Conservation (phyloP, 2,888 invertebrate species). For the Diplazon laetatorius region DNA sequence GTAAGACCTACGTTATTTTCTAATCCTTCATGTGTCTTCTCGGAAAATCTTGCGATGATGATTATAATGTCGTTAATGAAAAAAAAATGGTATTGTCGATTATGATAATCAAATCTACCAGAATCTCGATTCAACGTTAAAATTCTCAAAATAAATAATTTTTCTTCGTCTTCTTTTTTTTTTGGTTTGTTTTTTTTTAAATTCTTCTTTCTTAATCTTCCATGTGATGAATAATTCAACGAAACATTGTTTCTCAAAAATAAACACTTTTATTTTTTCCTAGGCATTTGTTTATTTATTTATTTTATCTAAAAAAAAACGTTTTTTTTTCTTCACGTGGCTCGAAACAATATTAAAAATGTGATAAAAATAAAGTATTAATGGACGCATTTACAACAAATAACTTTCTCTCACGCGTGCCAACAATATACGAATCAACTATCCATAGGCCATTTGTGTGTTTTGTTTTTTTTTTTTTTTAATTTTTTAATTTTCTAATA, state of each 20-base stretch:
- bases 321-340: slow-evolving; percentile 39
- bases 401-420: neutral
- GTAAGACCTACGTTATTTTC: slow-evolving; percentile 48
- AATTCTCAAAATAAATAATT: too few species aligned
- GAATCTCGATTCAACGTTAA: too few species aligned
- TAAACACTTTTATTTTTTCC: slow-evolving; percentile 48
- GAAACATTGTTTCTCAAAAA: slow-evolving; percentile 31
- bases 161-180: too few species aligned
- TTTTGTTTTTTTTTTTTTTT: too few species aligned
- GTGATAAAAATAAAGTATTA: slow-evolving; percentile 28
- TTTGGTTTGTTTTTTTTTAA: too few species aligned
- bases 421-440: slow-evolving; percentile 19
- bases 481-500: slow-evolving; percentile 1
- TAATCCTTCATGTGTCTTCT: slow-evolving; percentile 51
- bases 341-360: slow-evolving; percentile 47
- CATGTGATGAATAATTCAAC: slow-evolving; percentile 30
- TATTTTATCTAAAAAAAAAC: slow-evolving; percentile 35
- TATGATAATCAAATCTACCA: too few species aligned
- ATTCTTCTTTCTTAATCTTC: neutral
- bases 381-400: slow-evolving; percentile 18
- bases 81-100: too few species aligned
- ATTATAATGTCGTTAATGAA: slow-evolving; percentile 22
- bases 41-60: slow-evolving; percentile 54
- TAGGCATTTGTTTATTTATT: slow-evolving; percentile 27
- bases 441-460: slow-evolving; percentile 16